Conservation (phyloP, 64 coral and sea anemone genomes). For the Montipora efflorescens region DNA sequence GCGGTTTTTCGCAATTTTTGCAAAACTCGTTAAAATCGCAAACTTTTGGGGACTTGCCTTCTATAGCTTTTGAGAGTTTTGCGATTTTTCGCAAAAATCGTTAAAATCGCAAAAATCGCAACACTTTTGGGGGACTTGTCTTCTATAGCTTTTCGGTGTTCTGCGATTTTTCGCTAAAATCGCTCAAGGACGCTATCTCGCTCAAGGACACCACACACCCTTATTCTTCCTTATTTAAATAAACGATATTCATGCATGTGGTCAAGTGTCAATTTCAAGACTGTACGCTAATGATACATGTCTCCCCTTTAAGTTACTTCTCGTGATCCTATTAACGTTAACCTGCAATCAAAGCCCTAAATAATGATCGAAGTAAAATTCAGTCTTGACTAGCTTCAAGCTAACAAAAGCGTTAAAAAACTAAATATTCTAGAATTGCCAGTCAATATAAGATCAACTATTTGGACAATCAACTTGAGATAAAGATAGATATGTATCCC, state of each 20-base stretch:
- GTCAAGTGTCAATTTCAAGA: slow-evolving; percentile 20
- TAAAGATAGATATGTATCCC: too few relatives aligned
- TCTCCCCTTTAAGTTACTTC: not conserved
- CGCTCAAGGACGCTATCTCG: too few relatives aligned
- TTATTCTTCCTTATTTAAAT: slow-evolving; percentile 38
- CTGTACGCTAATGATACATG: slow-evolving; percentile 45
- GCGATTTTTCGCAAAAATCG: too few relatives aligned
- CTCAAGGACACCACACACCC: slow-evolving; percentile 2
- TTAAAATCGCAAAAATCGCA: too few relatives aligned
- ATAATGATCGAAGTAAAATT: not conserved
- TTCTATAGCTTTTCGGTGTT: too few relatives aligned
- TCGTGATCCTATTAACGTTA: not conserved
- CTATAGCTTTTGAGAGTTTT: too few relatives aligned
- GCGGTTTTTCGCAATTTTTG: too few relatives aligned
- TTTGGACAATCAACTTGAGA: too few relatives aligned
- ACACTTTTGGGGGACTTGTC: too few relatives aligned
- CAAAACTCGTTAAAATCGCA: too few relatives aligned
- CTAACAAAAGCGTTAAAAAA: not conserved
- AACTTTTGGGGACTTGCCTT: too few relatives aligned
- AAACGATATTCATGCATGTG: slow-evolving; percentile 46
- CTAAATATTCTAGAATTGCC: not conserved
- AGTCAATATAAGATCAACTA: not conserved
- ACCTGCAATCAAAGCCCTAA: not conserved
- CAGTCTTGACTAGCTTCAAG: slow-evolving; percentile 7
- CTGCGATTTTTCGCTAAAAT: too few relatives aligned